Conservation (phyloP, 2,888 invertebrate genomes). For the Scotopteryx bipunctaria region DNA sequence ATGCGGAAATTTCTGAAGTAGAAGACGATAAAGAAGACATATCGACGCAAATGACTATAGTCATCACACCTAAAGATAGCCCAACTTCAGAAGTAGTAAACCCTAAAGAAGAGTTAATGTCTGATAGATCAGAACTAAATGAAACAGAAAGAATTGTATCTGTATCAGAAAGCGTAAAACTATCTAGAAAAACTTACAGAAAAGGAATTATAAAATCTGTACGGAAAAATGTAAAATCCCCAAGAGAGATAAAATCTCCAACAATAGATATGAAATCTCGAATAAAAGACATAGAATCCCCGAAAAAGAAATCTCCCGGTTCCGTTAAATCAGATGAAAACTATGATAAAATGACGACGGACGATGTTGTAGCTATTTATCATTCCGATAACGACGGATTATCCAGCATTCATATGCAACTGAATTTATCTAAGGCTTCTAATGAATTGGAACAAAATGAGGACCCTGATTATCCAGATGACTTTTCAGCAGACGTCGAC, state of each 20-base stretch:
- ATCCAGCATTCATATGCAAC: slow-evolving; percentile 49
- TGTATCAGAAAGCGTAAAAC: slow-evolving; percentile 1
- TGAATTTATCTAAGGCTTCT: slow-evolving; percentile 43
- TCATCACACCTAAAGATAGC: slow-evolving; percentile 55
- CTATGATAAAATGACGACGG: slow-evolving; percentile 25
- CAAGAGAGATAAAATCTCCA: not conserved
- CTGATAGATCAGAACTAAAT: not conserved
- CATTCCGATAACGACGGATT: slow-evolving; percentile 41
- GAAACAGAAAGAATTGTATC: not conserved
- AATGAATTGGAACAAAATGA: slow-evolving; percentile 43
- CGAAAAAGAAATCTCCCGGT: not conserved
- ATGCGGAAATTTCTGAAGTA: slow-evolving; percentile 30
- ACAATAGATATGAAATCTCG: too few relatives aligned
- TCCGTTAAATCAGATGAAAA: slow-evolving; percentile 6
- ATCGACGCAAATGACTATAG: slow-evolving; percentile 53
- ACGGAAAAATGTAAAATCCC: not conserved
- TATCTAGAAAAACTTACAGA: not conserved
- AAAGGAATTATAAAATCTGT: not conserved
- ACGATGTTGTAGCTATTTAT: slow-evolving; percentile 53
- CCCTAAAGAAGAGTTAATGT: not conserved
- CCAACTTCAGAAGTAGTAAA: not conserved
- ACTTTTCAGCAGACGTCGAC: slow-evolving; percentile 65
- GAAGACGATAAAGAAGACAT: slow-evolving; percentile 31
- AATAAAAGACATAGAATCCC: not conserved
- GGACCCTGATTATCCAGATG: slow-evolving; percentile 51